Conservation (phyloP, 2,797 vertebrate species). For the Enteromius viviparus region DNA sequence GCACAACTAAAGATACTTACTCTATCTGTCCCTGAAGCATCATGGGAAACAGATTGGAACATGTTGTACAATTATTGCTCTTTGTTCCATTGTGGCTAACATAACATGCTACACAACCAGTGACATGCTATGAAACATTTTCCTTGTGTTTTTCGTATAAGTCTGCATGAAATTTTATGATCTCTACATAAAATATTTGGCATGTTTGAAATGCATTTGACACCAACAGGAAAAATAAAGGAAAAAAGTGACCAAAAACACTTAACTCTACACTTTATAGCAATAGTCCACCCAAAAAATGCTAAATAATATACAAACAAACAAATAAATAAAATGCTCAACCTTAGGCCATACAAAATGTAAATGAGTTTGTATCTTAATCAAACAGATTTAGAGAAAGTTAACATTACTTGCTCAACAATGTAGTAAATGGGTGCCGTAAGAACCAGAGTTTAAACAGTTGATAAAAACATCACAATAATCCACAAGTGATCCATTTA, state of each 20-base stretch:
- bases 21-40: neutral
- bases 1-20: slow-evolving; percentile 13
- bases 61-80: neutral
- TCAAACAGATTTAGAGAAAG: neutral
- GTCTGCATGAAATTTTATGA: neutral
- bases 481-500: neutral
- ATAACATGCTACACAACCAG: neutral
- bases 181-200: neutral
- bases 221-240: neutral
- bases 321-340: neutral
- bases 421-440: neutral
- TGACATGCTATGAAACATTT: neutral
- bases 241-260: neutral
- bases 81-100: neutral
- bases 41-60: slow-evolving; percentile 1
- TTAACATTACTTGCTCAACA: neutral
- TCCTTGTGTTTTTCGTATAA: neutral
- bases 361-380: neutral
- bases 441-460: neutral
- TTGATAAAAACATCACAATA: neutral
- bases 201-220: neutral
- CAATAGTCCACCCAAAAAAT: neutral
- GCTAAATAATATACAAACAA: neutral
- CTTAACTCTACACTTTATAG: neutral
- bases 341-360: neutral